phyloP scores from a whole-genome alignment of 2,113 vertebrate genomes.

The Takifugu flavidus region DNA sequence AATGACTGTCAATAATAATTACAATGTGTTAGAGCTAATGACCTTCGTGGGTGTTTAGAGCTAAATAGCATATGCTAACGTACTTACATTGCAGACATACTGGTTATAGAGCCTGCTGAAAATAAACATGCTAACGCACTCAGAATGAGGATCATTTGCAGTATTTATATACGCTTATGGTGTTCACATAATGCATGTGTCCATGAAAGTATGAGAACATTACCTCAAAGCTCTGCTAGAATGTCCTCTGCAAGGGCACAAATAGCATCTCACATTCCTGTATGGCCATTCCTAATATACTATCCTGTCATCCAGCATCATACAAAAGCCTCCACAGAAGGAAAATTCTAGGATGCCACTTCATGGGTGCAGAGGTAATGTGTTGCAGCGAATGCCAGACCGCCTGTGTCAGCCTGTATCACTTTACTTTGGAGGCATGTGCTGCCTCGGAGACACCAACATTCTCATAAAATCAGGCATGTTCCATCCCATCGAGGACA shows the following conservation, averaged over 20 bases:
- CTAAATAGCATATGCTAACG: no score
- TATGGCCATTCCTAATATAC: background rate
- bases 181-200: background rate
- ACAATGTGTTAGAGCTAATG: no score
- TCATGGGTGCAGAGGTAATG: constrained; percentile 30
- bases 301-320: background rate
- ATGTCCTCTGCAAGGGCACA: constrained; percentile 6
- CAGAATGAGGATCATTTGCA: background rate
- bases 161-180: background rate
- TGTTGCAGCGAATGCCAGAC: constrained; percentile 20
- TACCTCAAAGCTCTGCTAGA: background rate
- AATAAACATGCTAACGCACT: background rate
- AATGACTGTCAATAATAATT: no score
- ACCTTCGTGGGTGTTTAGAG: no score
- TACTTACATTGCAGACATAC: background rate
- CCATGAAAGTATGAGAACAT: background rate
- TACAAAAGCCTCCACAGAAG: background rate
- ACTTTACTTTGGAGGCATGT: constrained; percentile 17
- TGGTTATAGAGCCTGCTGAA: background rate
- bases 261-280: constrained; percentile 13
- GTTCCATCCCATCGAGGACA: background rate
- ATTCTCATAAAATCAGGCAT: constrained; percentile 35
- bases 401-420: constrained; percentile 24
- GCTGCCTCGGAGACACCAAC: constrained; percentile 13
- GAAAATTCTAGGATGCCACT: constrained; percentile 15